These are phyloP conservation scores for Botia almorhae DNA, from an alignment of 2,797 vertebrate species.

Conservation along the genomic window DNA sequence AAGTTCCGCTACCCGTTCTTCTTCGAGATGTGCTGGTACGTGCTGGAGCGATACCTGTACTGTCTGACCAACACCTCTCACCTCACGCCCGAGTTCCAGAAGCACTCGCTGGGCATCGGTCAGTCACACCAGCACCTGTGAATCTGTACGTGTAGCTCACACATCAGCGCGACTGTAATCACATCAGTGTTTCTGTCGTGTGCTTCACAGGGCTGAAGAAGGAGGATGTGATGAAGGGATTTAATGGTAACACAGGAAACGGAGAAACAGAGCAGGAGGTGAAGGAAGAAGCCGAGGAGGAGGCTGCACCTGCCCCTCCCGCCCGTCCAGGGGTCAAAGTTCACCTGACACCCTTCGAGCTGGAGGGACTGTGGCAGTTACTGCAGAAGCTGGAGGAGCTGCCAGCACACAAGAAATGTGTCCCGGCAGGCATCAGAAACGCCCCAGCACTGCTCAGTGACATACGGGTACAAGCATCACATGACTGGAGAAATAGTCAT, in stretches of 20 bases:
- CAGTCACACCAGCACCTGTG: conserved; percentile 58
- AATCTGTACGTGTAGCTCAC: neutral
- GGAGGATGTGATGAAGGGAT: conserved; percentile 70
- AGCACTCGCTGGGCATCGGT: conserved; percentile 94
- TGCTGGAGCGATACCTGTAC: conserved; percentile 94
- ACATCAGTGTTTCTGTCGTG: neutral
- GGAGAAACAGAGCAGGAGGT: conserved; percentile 56
- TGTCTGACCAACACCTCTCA: conserved; percentile 92
- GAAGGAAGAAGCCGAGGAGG: conserved; percentile 52
- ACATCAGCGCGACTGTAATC: neutral
- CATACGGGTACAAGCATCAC: conserved; percentile 80
- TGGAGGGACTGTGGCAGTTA: conserved; percentile 92
- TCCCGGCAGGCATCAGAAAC: conserved; percentile 88
- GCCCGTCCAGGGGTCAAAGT: conserved; percentile 61
- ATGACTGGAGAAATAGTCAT: neutral
- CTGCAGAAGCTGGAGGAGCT: conserved; percentile 93
- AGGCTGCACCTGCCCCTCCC: conserved; percentile 36
- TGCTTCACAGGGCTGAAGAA: conserved; percentile 81
- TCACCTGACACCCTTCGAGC: conserved; percentile 88
- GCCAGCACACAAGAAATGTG: conserved; percentile 92
- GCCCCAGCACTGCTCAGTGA: conserved; percentile 88
- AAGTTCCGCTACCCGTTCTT: conserved; percentile 99
- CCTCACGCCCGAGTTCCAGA: conserved; percentile 95
- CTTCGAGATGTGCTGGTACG: conserved; percentile 99
- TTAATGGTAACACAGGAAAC: conserved; percentile 39